These are phyloP conservation scores for Heliconius nattereri DNA, from an alignment of 1,140 invertebrate species.

Conservation along the genomic window DNA sequence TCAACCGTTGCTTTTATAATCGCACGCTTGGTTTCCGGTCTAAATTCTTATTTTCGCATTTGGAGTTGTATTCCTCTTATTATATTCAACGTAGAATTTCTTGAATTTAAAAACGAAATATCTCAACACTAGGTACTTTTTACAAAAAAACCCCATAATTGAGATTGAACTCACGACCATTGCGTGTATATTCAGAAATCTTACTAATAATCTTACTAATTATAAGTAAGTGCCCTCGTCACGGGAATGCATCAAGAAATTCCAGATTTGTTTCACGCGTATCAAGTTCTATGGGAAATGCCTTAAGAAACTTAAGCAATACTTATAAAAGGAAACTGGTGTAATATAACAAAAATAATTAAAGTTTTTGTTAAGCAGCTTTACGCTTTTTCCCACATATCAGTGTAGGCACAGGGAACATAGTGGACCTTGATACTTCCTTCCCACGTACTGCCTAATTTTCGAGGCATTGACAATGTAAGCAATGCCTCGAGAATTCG, in stretches of 20 bases:
- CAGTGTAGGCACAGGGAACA: neutral
- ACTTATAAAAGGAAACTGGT: neutral
- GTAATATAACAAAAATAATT: neutral
- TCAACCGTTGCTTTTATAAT: too few relatives aligned
- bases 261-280: neutral
- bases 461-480: too few relatives aligned
- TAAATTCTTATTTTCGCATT: too few relatives aligned
- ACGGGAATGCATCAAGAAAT: constrained; percentile 8
- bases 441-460: neutral
- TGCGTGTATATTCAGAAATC: neutral
- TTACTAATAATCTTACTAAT: constrained; percentile 10
- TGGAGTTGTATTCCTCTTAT: too few relatives aligned
- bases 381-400: neutral
- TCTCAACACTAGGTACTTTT: too few relatives aligned
- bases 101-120: too few relatives aligned
- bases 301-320: neutral
- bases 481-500: too few relatives aligned
- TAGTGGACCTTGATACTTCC: neutral
- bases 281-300: constrained; percentile 1
- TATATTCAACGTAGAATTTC: too few relatives aligned
- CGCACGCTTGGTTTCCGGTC: too few relatives aligned
- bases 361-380: neutral
- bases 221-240: neutral
- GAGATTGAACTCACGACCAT: neutral
- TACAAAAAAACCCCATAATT: neutral